Evolutionary conservation across 2,797 vertebrate genomes (phyloP).

Genomic region (Carapus acus): DNA sequence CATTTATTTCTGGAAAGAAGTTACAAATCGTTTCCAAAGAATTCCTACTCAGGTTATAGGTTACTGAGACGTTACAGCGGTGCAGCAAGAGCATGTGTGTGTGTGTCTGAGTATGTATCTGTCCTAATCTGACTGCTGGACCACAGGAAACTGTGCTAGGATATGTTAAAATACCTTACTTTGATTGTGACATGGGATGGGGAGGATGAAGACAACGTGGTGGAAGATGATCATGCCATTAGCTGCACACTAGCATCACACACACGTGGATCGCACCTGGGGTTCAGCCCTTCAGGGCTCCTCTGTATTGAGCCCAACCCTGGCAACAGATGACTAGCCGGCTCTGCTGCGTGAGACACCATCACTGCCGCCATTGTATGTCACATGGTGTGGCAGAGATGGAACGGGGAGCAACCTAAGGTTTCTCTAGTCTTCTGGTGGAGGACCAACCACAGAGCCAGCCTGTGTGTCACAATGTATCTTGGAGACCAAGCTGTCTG

Average conservation of each 20-base stretch:
- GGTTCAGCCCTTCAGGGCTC: too few relatives aligned
- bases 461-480: too few relatives aligned
- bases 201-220: slow-evolving; percentile 26
- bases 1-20: slow-evolving; percentile 81
- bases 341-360: too few relatives aligned
- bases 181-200: slow-evolving; percentile 69
- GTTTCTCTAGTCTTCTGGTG: too few relatives aligned
- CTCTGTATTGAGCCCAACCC: too few relatives aligned
- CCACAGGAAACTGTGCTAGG: slow-evolving; percentile 72
- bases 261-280: not conserved
- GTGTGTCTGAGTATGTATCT: slow-evolving; percentile 56
- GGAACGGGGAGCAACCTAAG: too few relatives aligned
- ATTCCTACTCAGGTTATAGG: slow-evolving; percentile 78
- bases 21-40: slow-evolving; percentile 80
- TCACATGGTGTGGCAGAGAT: too few relatives aligned
- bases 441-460: too few relatives aligned
- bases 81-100: slow-evolving; percentile 70
- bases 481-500: too few relatives aligned
- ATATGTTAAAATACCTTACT: slow-evolving; percentile 66
- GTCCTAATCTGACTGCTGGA: slow-evolving; percentile 59
- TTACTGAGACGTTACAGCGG: too few relatives aligned
- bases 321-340: too few relatives aligned
- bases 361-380: too few relatives aligned
- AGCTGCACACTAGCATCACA: not conserved
- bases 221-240: slow-evolving; percentile 23